Percentiles rank a stretch among this genome's conserved stretches.
Evolutionary conservation across 2,888 invertebrate species (phyloP).

Genomic region (Ormyrus pomaceus): DNA sequence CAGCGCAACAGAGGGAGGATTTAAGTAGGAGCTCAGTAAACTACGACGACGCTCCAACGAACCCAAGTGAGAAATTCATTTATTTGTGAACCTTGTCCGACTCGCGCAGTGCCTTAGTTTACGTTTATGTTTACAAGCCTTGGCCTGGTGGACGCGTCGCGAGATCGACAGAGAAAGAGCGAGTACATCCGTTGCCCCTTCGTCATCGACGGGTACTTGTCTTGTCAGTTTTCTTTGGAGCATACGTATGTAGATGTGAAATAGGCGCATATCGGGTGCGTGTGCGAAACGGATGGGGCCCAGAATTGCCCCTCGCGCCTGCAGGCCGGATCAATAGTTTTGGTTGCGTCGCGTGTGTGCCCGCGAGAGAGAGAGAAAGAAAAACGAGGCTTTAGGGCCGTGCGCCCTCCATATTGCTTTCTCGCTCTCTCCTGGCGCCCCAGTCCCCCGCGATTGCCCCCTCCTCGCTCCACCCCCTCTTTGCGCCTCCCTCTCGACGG

Average conservation of each 20-base stretch:
- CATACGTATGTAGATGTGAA: background rate
- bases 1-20: slow-evolving; percentile 17
- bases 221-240: slow-evolving; percentile 48
- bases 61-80: slow-evolving; percentile 30
- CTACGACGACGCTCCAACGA: slow-evolving; percentile 10
- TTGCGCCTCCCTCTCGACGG: slow-evolving; percentile 18
- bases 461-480: background rate
- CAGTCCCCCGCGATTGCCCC: slow-evolving; percentile 2
- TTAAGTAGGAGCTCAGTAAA: background rate
- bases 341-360: slow-evolving; percentile 44
- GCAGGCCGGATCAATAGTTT: slow-evolving; percentile 55
- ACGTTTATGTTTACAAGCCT: too few species aligned
- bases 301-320: slow-evolving; percentile 45
- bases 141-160: too few species aligned
- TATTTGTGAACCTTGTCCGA: background rate
- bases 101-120: too few species aligned
- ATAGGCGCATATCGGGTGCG: background rate
- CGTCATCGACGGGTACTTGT: background rate
- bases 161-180: too few species aligned
- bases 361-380: background rate
- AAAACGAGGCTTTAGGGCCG: slow-evolving; percentile 55
- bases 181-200: background rate
- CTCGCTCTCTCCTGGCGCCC: slow-evolving; percentile 27
- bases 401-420: slow-evolving; percentile 44
- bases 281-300: slow-evolving; percentile 20